These are phyloP conservation scores for Smittia aterrima DNA, from an alignment of 2,888 invertebrate genomes.

Conservation along the genomic window DNA sequence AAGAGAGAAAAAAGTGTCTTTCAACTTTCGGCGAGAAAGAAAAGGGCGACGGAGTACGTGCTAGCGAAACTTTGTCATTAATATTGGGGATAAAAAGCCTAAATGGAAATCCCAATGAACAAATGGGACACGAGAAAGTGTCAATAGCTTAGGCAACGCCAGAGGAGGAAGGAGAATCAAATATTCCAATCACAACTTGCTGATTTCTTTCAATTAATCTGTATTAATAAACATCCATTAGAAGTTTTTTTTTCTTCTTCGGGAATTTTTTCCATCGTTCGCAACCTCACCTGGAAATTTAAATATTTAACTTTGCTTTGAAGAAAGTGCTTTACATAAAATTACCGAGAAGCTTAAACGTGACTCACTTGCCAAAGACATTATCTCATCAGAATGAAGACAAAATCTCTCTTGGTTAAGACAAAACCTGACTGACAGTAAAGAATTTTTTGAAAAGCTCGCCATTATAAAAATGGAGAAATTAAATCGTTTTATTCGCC, in stretches of 20 bases:
- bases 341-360: slow-evolving; percentile 2
- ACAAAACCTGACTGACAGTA: not conserved
- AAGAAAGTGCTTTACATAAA: not conserved
- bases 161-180: not conserved
- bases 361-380: slow-evolving; percentile 2
- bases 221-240: slow-evolving; percentile 41
- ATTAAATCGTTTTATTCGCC: not conserved
- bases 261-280: not conserved
- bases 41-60: slow-evolving; percentile 26
- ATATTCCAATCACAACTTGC: slow-evolving; percentile 39
- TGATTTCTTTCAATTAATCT: slow-evolving; percentile 41
- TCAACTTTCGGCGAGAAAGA: not conserved
- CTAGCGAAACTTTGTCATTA: slow-evolving; percentile 31
- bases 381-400: slow-evolving; percentile 21
- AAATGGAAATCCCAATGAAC: slow-evolving; percentile 30
- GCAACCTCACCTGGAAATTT: slow-evolving; percentile 11
- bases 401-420: not conserved
- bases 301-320: not conserved
- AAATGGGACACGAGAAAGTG: slow-evolving; percentile 28
- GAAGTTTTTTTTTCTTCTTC: not conserved
- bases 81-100: slow-evolving; percentile 34
- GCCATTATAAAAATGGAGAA: not conserved
- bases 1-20: not conserved
- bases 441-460: not conserved
- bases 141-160: not conserved